These are phyloP conservation scores for Peromyscus attwateri DNA, from an alignment of 2,797 vertebrate genomes.

Conservation along the genomic window DNA sequence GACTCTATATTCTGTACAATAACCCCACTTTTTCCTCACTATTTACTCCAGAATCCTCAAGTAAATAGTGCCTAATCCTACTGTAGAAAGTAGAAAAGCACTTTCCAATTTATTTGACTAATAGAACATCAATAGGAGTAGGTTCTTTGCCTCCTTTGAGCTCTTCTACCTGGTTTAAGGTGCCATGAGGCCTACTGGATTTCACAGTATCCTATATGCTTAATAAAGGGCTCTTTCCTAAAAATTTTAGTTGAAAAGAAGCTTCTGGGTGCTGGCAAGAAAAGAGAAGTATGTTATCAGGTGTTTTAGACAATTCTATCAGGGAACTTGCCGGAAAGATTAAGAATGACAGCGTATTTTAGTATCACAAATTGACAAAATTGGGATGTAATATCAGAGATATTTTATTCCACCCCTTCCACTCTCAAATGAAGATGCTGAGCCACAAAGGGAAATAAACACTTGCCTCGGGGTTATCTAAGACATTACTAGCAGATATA, in stretches of 20 bases:
- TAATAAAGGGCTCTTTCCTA: neutral
- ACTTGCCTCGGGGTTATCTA: neutral
- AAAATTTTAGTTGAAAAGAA: neutral
- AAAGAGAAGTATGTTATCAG: neutral
- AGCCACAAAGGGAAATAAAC: slow-evolving; percentile 23
- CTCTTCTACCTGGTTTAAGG: slow-evolving; percentile 1
- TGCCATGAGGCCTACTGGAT: neutral
- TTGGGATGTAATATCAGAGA: neutral
- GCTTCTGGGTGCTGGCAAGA: neutral
- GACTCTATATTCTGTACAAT: neutral
- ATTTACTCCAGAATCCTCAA: slow-evolving; percentile 17
- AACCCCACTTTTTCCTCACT: neutral
- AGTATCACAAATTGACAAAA: slow-evolving; percentile 63
- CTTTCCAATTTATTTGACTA: slow-evolving; percentile 56
- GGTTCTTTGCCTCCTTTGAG: neutral
- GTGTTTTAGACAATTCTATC: slow-evolving; percentile 3
- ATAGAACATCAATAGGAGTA: slow-evolving; percentile 20
- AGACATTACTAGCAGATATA: neutral
- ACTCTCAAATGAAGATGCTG: neutral
- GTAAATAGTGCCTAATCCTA: neutral
- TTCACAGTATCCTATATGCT: neutral
- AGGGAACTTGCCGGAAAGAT: slow-evolving; percentile 38
- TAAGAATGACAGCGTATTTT: slow-evolving; percentile 28
- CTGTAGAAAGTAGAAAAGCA: neutral
- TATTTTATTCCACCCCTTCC: neutral